Conservation (phyloP, 2,797 vertebrate species). For the Sciurus carolinensis region DNA sequence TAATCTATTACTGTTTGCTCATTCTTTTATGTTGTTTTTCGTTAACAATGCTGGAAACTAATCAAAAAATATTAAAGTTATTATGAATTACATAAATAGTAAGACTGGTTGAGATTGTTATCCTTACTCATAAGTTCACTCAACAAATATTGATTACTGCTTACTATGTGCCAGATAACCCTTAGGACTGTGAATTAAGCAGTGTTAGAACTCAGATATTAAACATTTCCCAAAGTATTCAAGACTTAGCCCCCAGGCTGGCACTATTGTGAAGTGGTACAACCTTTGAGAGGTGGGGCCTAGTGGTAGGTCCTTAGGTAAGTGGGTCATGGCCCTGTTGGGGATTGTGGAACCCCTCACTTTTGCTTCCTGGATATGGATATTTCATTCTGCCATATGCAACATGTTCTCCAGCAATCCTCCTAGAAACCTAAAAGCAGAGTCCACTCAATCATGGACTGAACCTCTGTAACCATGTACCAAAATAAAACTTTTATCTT, state of each 20-base stretch:
- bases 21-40: neutral
- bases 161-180: neutral
- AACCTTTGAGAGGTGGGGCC: neutral
- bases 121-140: neutral
- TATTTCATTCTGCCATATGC: neutral
- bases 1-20: neutral
- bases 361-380: neutral
- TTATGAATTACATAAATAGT: slow-evolving; percentile 9
- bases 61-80: slow-evolving; percentile 42
- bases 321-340: neutral
- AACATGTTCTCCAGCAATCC: neutral
- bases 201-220: no score
- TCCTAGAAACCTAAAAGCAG: neutral
- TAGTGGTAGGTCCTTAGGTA: neutral
- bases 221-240: neutral
- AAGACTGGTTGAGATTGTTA: slow-evolving; percentile 31
- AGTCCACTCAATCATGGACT: neutral
- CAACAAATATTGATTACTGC: slow-evolving; percentile 22
- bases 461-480: neutral
- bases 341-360: neutral
- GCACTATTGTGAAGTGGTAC: neutral
- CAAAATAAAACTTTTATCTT: neutral
- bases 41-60: slow-evolving; percentile 3
- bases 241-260: neutral
- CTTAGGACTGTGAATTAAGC: neutral